Base-by-base conservation (phyloP, 2,797 vertebrate species). In the Phrynocephalus vlangalii region DNA sequence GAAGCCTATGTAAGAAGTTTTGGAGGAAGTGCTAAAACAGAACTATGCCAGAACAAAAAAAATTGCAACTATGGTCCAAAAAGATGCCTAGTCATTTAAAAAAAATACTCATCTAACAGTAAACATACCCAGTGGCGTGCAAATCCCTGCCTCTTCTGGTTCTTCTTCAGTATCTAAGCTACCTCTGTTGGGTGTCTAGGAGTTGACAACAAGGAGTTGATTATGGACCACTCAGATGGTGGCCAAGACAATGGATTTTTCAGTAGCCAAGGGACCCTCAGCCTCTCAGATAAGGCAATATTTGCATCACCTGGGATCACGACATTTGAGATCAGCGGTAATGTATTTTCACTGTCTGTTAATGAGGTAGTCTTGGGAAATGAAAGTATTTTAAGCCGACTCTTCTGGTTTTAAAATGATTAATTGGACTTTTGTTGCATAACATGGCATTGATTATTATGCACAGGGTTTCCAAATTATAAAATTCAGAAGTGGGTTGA, bases 291-390 rank as follows among this genome's bases (percentile, higher is more conserved):
- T 73, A 95, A 92, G 90, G 81, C 26, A 66, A 93, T 80, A 28
- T 91, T 96, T 84, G 28, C 91, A 85, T 85, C 95, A 89, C 78
- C 94, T 92, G 1, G 76, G 68, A 85, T 90, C 76, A 94, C 96
- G 90, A 79, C 79, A 81, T 96, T 97, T 84, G 93, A 96, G 89
- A 92, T 97, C 91, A 95, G 75, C 50, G 96, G 96, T 97, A 97
- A 96, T 90, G 71, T 95, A 93, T 68, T 6, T 66, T 82, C 30
- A 79, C n/a, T 38, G 13, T 56, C 80, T 85, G 6, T 73, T 80
- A 79, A 44, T 20, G 26, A 82, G 87, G 89, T 90, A 92, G 82
- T 86, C 70, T 83, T 77, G 26, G 7, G 26, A 33, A 68, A 30
- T 6, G 2, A 84, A 73, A 77, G 18, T 73, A 90, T 70, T 56